Base-by-base conservation (phyloP, 2,113 vertebrate genomes). In the Gavia stellata region DNA sequence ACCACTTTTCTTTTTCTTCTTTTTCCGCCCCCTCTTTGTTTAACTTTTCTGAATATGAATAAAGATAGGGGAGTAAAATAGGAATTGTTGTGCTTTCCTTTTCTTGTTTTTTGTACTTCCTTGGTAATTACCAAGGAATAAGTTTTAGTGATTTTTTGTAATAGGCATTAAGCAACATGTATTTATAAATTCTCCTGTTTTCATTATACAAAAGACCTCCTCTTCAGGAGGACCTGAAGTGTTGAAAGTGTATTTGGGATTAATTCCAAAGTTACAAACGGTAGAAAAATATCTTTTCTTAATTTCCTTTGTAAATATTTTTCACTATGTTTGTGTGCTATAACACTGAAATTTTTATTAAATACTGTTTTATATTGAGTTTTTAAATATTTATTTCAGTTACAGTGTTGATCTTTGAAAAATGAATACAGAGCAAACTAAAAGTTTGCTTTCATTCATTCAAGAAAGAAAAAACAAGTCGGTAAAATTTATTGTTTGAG, bases 1-100 rank as follows among this genome's bases (percentile, higher is more conserved):
- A n/a, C 6, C 55, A 3, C 4, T 40, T n/a, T 28, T 50, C 28
- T 18, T 9, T 20, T 1, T 0, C 34, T 44, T 45, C 31, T 45
- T 36, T 7, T 16, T 21, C 2, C 12, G 2, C 2, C 3, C 8
- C 2, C 1, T 6, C 16, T 38, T 45, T 14, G 14, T 56, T 58
- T 71, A 52, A 34, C 5, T 53, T 56, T 67, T 34, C 6, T 74
- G 47, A 50, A 47, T 44, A 58, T 38, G 23, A 62, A 9, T 44
- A 56, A 59, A 68, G 9, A 36, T 28, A 31, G 6, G 1, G 86
- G 4, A 3, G n/a, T 28, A 75, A 56, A 71, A 81, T 44, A 3
- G 2, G 3, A 4, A 47, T 38, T 23, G 2, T 4, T 67, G 12
- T n/a, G 16, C 17, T 77, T 84, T 61, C 12, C 1, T 72, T 79